Evolutionary conservation across 2,797 vertebrate species (phyloP), one percentile per base, ranked within the genome.

Genomic region (Acomys russatus): DNA sequence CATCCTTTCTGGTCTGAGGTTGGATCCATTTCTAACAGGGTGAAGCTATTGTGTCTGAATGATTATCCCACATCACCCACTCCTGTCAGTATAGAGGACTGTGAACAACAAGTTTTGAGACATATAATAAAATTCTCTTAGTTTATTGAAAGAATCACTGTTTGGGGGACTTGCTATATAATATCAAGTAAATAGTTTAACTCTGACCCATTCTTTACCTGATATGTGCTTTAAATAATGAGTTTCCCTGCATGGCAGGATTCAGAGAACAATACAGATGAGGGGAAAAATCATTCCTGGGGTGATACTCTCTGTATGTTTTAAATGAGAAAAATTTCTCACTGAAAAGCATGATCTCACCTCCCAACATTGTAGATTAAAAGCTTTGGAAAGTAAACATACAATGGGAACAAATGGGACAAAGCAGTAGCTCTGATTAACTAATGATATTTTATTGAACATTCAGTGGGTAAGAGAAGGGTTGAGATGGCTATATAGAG

Each of bases 361-460:
- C 28, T 33, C 14, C 18, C 30, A 22, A 85, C 44, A 54, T 23
- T 85, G 20, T n/a, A 85, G 30, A 59, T 3, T 61, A 18, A 64
- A 33, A 23, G 59, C 28, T 7, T 85, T 51, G 20, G 22, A 85
- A 85, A 54, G n/a, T 54, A 77, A 63, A 51, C 33, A 54, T 54
- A 51, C 8, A 76, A 44, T 44, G 30, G 64, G 44, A 61, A 76
- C 59, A 89, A 77, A 77, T 63, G 11, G 7, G 33, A 49, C 25
- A 84, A 84, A 63, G 63, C 17, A 33, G 9, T 49, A 33, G 25
- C 9, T 84, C 15, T 66, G 10, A 30, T 54, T 73, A 30, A 49
- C 18, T 63, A 51, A 38, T 63, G 74, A 28, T 4, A 51, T 30
- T 88, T 93, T 93, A 93, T 80, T 93, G 85, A 88, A 77, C 12